A percentile compares a stretch with the other conserved stretches of the same genome.
These are phyloP conservation scores for Mycalesis mineus DNA, from an alignment of 2,888 invertebrate genomes.

Conservation along the genomic window DNA sequence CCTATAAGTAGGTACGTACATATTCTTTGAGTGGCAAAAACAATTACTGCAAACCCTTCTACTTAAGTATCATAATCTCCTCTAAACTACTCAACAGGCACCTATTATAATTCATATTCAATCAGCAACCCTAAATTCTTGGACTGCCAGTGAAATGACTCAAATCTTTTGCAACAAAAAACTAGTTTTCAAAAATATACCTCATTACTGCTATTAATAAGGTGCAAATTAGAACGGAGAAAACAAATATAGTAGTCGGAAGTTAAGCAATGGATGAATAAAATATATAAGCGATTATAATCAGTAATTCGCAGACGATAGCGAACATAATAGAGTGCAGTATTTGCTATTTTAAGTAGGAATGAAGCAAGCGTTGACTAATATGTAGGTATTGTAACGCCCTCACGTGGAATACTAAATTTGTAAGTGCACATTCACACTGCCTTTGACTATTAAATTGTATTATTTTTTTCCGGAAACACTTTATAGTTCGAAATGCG, in stretches of 20 bases:
- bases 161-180: conserved; percentile 16
- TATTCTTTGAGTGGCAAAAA: no score
- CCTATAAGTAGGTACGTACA: no score
- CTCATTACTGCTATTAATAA: neutral
- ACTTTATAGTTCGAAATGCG: no score
- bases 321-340: conserved; percentile 16
- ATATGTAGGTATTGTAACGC: conserved; percentile 30
- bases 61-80: neutral
- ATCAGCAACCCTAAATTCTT: conserved; percentile 33
- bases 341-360: conserved; percentile 7
- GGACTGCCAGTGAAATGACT: conserved; percentile 29
- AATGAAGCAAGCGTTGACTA: conserved; percentile 20
- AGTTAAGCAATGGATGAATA: conserved; percentile 21
- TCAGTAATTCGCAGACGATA: conserved; percentile 13
- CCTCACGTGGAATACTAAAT: conserved; percentile 30
- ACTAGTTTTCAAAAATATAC: conserved; percentile 3
- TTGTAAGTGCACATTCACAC: conserved; percentile 18
- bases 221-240: conserved; percentile 14
- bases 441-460: neutral
- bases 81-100: neutral
- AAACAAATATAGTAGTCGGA: conserved; percentile 19
- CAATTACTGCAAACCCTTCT: no score
- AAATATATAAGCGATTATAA: conserved; percentile 20
- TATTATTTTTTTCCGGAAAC: no score
- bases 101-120: conserved; percentile 30